phyloP scores from a whole-genome alignment of 2,888 invertebrate species.

The Scaeva pyrastri region DNA sequence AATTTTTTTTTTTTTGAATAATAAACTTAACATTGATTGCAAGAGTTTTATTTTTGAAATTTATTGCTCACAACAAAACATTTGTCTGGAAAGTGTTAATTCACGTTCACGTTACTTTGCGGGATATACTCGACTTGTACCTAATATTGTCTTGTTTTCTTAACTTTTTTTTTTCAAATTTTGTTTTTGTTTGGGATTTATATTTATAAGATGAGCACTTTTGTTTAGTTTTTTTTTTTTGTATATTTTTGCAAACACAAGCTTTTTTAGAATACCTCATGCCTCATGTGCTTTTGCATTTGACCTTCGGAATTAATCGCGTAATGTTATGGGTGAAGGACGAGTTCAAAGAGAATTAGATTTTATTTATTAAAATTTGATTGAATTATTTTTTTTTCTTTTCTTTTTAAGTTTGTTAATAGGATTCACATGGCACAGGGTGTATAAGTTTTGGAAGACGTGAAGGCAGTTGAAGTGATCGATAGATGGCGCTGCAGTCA shows the following conservation, averaged over 20 bases:
- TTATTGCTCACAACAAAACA: conserved; percentile 20
- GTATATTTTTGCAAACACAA: conserved; percentile 15
- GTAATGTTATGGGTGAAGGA: conserved; percentile 39
- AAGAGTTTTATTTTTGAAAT: conserved; percentile 22
- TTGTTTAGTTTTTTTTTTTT: conserved; percentile 8
- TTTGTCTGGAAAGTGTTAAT: conserved; percentile 35
- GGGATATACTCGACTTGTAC: background rate
- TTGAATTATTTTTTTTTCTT: background rate
- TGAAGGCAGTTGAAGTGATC: too few relatives aligned
- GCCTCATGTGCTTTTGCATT: conserved; percentile 20
- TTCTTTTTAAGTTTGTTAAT: conserved; percentile 1
- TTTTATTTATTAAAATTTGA: conserved; percentile 11
- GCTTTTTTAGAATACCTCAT: background rate
- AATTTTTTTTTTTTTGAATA: conserved; percentile 19
- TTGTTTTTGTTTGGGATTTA: conserved; percentile 13
- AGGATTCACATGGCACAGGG: background rate
- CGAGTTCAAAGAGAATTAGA: conserved; percentile 63
- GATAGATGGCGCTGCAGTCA: too few relatives aligned
- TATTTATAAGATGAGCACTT: conserved; percentile 25
- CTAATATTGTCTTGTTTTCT: background rate
- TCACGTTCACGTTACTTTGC: conserved; percentile 8
- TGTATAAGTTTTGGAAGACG: too few relatives aligned
- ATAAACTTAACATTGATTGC: conserved; percentile 7
- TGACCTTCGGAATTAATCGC: conserved; percentile 62
- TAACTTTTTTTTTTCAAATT: background rate